Evolutionary conservation across 1,140 invertebrate species (phyloP).

Genomic region (Sinella curviseta): DNA sequence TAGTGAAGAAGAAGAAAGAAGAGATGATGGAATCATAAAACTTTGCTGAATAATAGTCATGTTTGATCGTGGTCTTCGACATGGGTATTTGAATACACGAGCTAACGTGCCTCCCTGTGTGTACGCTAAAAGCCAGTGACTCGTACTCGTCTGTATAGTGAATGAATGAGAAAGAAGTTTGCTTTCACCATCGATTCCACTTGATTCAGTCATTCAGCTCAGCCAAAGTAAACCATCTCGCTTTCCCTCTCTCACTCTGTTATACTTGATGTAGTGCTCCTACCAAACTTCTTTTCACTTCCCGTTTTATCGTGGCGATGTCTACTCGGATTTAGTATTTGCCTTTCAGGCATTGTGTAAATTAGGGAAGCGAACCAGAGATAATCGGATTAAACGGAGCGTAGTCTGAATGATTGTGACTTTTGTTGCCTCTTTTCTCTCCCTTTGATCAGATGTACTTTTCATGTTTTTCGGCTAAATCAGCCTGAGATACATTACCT

Average conservation of each 20-base stretch:
- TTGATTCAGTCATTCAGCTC: background rate
- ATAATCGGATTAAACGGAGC: constrained; percentile 14
- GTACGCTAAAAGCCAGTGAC: too few species aligned
- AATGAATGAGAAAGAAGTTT: background rate
- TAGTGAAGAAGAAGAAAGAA: too few species aligned
- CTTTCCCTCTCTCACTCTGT: too few species aligned
- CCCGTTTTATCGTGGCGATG: background rate
- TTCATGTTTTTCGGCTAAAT: background rate
- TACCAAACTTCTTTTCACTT: background rate
- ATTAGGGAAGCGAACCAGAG: constrained; percentile 6
- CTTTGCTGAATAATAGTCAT: background rate
- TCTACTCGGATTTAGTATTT: background rate
- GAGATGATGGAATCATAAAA: background rate
- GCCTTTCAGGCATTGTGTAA: constrained; percentile 16
- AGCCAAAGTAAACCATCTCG: too few species aligned
- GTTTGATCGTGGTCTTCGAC: background rate
- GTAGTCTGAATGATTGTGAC: constrained; percentile 2
- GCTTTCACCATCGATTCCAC: background rate
- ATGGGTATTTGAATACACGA: background rate
- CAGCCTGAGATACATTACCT: too few species aligned
- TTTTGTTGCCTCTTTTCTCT: constrained; percentile 8
- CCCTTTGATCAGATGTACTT: constrained; percentile 11
- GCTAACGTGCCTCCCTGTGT: too few species aligned
- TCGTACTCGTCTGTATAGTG: background rate
- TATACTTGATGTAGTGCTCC: background rate